Percentiles rank a stretch among this genome's conserved stretches.
phyloP scores from a whole-genome alignment of 2,797 vertebrate species.

The Hemitrygon akajei region DNA sequence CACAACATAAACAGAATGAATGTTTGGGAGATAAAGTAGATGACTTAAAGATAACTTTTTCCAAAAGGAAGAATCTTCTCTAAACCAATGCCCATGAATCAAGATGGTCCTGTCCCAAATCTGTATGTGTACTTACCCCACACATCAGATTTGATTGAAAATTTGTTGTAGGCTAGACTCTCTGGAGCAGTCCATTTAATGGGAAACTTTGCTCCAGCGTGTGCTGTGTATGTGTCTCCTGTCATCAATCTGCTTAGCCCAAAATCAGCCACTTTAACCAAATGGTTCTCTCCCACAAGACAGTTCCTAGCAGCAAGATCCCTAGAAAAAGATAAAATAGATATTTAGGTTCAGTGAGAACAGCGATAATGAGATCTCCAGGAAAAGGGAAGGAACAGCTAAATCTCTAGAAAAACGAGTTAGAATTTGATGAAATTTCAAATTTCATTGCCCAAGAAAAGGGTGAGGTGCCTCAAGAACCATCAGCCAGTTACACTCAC shows the following conservation, averaged over 20 bases:
- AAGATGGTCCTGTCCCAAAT: background rate
- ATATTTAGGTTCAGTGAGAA: conserved; percentile 51
- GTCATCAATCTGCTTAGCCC: conserved; percentile 94
- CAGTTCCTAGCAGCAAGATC: conserved; percentile 95
- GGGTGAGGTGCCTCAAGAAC: too few relatives aligned
- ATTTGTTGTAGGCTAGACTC: conserved; percentile 97
- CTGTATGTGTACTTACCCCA: conserved; percentile 76
- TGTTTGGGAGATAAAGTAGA: background rate
- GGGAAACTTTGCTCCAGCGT: conserved; percentile 92
- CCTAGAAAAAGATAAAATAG: conserved; percentile 55
- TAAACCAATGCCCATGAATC: background rate
- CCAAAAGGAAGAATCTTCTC: background rate
- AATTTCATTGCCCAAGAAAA: too few relatives aligned
- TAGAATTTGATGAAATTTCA: conserved; percentile 45
- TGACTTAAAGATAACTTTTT: background rate
- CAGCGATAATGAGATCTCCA: conserved; percentile 48
- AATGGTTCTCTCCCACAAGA: conserved; percentile 94
- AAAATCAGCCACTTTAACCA: conserved; percentile 97
- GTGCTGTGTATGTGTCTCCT: conserved; percentile 89
- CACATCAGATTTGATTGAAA: conserved; percentile 96
- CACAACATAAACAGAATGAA: background rate
- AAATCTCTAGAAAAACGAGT: conserved; percentile 46
- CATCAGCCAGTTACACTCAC: too few relatives aligned
- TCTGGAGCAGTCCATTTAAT: conserved; percentile 98
- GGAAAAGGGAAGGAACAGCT: conserved; percentile 47